phyloP scores from a whole-genome alignment of 2,888 invertebrate species.

The Volucella inflata region DNA sequence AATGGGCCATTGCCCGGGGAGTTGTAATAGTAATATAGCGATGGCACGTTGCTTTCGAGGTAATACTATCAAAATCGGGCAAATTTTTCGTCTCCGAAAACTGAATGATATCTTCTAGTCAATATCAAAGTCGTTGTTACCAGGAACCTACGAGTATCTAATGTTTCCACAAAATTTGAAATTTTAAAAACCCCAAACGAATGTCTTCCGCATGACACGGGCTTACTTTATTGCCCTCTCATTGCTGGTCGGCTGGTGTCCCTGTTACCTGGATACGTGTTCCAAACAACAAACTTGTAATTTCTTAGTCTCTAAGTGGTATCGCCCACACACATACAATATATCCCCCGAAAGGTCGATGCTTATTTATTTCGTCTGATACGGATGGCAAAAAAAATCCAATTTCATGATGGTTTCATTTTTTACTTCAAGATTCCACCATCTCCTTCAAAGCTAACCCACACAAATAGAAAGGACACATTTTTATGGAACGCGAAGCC shows the following conservation, averaged over 20 bases:
- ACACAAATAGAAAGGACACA: background rate
- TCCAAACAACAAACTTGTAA: background rate
- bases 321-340: background rate
- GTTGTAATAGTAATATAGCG: no score
- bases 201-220: conserved; percentile 4
- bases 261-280: conserved; percentile 3
- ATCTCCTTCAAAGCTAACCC: background rate
- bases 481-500: conserved; percentile 8
- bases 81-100: no score
- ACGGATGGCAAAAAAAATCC: background rate
- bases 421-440: background rate
- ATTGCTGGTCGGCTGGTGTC: conserved; percentile 13
- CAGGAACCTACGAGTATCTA: no score
- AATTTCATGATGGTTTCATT: conserved; percentile 3
- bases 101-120: no score
- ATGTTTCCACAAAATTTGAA: no score
- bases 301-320: background rate
- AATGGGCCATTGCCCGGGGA: no score
- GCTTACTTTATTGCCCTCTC: background rate
- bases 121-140: no score
- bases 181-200: background rate
- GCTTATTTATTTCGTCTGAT: background rate
- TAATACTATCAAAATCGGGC: no score
- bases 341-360: background rate
- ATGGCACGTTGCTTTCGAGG: no score